Conservation (phyloP, 2,888 invertebrate genomes). For the Meiosimyza platycephala region DNA sequence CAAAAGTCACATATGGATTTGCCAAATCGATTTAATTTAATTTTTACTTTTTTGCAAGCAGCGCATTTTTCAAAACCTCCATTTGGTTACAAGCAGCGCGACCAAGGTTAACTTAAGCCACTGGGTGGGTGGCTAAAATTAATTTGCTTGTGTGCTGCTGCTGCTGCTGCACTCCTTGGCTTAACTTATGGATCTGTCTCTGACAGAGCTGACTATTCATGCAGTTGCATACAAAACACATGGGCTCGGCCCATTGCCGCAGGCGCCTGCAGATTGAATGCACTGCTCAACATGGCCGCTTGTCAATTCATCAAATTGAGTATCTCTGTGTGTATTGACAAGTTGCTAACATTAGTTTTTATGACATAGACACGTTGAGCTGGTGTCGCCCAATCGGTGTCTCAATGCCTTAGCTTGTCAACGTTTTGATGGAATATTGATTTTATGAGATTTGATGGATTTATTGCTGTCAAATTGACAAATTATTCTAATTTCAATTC, state of each 20-base stretch:
- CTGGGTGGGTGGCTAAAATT: constrained; percentile 25
- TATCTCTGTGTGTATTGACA: constrained; percentile 56
- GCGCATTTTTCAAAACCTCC: too few relatives aligned
- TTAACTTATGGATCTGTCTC: not conserved
- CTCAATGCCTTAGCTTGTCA: constrained; percentile 49
- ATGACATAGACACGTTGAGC: not conserved
- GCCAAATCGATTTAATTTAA: too few relatives aligned
- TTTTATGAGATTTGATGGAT: constrained; percentile 56
- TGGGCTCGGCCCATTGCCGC: constrained; percentile 22
- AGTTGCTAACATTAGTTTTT: constrained; percentile 54
- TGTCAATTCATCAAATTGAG: constrained; percentile 59
- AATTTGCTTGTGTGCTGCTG: constrained; percentile 15
- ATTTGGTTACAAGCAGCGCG: too few relatives aligned
- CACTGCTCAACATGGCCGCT: constrained; percentile 49
- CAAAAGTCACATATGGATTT: too few relatives aligned
- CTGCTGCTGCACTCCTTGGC: not conserved
- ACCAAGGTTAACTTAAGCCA: constrained; percentile 1
- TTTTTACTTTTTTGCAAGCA: too few relatives aligned
- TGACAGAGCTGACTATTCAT: not conserved
- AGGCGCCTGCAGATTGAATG: constrained; percentile 19
- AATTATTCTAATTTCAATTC: constrained; percentile 52
- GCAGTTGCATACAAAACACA: constrained; percentile 5
- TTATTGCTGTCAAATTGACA: constrained; percentile 62
- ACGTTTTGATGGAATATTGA: constrained; percentile 59
- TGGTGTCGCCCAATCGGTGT: constrained; percentile 15